A percentile compares a stretch with the other conserved stretches of the same genome.
Evolutionary conservation across 1,140 invertebrate genomes (phyloP).

Genomic region (Apis laboriosa): DNA sequence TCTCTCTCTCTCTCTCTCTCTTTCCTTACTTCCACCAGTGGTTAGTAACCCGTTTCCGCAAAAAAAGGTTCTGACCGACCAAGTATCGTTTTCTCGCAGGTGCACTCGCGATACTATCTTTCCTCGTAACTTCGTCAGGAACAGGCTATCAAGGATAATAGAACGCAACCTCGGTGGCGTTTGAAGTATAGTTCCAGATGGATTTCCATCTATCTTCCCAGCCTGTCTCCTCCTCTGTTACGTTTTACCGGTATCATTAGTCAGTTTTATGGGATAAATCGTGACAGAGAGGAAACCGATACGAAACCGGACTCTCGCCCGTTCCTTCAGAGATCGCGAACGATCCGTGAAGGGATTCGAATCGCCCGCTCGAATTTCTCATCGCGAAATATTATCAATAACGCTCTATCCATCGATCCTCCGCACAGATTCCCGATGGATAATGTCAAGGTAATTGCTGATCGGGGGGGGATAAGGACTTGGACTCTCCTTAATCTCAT

Average conservation of each 20-base stretch:
- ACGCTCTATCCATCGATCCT: not conserved
- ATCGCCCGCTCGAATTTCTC: constrained; percentile 1
- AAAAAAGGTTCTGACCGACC: not conserved
- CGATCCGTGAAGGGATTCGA: not conserved
- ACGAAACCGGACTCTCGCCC: not conserved
- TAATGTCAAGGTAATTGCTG: constrained; percentile 43
- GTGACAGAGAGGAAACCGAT: not conserved
- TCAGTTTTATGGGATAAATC: constrained; percentile 16
- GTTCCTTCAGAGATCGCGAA: not conserved
- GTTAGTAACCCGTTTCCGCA: not conserved
- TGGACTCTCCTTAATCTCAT: not conserved
- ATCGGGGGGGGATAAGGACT: constrained; percentile 8
- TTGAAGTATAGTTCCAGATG: not conserved
- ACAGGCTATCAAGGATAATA: constrained; percentile 6
- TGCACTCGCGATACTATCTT: not conserved
- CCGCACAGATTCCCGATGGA: constrained; percentile 2
- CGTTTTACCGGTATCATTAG: constrained; percentile 19
- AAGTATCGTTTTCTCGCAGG: no score
- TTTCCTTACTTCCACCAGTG: not conserved
- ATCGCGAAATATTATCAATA: constrained; percentile 46
- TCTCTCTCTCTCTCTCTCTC: no score
- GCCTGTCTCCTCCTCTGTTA: not conserved
- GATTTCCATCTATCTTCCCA: constrained; percentile 14
- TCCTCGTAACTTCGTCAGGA: not conserved
- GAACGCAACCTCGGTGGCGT: not conserved